phyloP scores from a whole-genome alignment of 2,113 vertebrate species.

The Sturnira hondurensis region DNA sequence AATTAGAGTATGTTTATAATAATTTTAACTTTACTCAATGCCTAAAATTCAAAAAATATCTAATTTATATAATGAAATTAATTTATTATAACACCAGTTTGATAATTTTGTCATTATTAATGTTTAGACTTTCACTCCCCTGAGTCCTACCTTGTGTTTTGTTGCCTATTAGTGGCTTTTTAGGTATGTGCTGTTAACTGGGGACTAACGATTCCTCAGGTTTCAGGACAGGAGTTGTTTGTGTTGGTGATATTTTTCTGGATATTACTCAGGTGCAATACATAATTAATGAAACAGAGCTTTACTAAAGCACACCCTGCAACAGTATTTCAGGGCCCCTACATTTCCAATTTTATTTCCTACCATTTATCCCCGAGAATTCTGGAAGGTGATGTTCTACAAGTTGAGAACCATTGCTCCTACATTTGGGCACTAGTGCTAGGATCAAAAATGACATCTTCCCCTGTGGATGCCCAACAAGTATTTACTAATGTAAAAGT shows the following conservation, averaged over 20 bases:
- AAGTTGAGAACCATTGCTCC: background rate
- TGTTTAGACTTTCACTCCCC: background rate
- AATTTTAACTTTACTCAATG: background rate
- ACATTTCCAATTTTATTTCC: background rate
- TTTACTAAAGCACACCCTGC: background rate
- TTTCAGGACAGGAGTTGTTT: background rate
- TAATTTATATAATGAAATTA: background rate
- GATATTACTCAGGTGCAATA: background rate
- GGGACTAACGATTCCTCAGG: background rate
- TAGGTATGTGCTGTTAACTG: background rate
- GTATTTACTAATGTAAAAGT: background rate
- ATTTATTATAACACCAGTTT: background rate
- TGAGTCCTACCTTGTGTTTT: background rate
- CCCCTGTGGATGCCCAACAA: background rate
- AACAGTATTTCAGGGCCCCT: background rate
- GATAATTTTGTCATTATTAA: background rate
- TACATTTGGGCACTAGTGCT: background rate
- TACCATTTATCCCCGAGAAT: background rate
- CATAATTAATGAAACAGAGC: background rate
- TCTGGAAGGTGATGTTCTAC: background rate
- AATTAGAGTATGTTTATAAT: background rate
- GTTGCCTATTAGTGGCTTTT: constrained; percentile 1
- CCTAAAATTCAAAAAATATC: background rate
- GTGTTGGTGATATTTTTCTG: constrained; percentile 17
- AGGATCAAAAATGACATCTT: background rate